Percentiles rank a stretch among this genome's conserved stretches.
Evolutionary conservation across 2,888 invertebrate species (phyloP).

Genomic region (Phyto melanocephala): DNA sequence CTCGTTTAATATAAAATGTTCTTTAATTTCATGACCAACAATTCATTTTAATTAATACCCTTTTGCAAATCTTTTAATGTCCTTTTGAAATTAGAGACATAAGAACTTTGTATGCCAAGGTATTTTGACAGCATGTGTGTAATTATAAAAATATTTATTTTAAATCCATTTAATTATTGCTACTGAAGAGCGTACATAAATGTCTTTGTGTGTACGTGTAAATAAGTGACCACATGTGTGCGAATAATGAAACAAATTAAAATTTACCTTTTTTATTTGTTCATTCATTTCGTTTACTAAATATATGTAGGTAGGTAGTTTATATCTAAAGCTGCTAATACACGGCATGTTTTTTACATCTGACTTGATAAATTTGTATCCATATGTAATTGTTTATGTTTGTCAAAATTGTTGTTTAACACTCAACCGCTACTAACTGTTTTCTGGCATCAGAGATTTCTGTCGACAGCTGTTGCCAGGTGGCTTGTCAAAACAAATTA

Average conservation of each 20-base stretch:
- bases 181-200: too few species aligned
- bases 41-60: not conserved
- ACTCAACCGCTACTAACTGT: too few species aligned
- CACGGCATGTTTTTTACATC: too few species aligned
- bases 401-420: too few species aligned
- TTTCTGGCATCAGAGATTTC: too few species aligned
- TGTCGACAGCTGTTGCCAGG: too few species aligned
- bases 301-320: not conserved
- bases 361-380: too few species aligned
- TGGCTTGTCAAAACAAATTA: too few species aligned
- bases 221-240: not conserved
- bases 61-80: not conserved
- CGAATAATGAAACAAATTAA: conserved; percentile 44
- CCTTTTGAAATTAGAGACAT: not conserved
- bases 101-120: not conserved
- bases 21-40: not conserved
- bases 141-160: conserved; percentile 24
- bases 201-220: not conserved
- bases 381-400: too few species aligned
- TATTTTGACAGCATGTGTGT: not conserved
- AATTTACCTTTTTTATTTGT: conserved; percentile 26
- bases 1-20: too few species aligned
- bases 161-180: not conserved
- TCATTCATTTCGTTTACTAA: not conserved
- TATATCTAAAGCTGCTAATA: too few species aligned